These are phyloP conservation scores for Phenganax marumi DNA, from an alignment of 92 coral and sea anemone species.

Conservation along the genomic window DNA sequence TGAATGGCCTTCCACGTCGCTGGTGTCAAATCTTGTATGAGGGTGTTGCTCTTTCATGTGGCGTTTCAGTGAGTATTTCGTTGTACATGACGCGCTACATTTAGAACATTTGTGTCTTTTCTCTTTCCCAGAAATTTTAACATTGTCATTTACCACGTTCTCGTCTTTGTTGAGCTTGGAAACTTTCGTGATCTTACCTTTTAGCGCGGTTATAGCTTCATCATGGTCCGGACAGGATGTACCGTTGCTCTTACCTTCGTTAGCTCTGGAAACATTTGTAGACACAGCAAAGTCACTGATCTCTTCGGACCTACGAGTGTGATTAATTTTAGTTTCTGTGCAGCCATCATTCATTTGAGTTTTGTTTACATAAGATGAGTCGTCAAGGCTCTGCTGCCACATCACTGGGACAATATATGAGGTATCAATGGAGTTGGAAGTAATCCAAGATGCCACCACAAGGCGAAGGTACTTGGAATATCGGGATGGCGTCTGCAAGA, in stretches of 20 bases:
- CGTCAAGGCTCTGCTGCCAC: neutral
- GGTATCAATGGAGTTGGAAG: constrained; percentile 1
- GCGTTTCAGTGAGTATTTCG: constrained; percentile 27
- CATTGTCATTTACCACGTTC: neutral
- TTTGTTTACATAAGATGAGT: neutral
- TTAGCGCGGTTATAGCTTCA: too few relatives aligned
- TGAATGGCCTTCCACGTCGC: constrained; percentile 29
- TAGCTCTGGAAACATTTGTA: neutral
- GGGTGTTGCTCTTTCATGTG: constrained; percentile 16
- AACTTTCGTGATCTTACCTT: too few relatives aligned
- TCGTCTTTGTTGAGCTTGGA: neutral
- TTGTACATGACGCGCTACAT: constrained; percentile 27
- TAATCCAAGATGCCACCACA: constrained; percentile 15
- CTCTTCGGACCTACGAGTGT: neutral
- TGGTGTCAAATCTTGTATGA: neutral
- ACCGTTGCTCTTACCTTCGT: neutral
- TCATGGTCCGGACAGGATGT: neutral
- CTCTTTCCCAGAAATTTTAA: constrained; percentile 7
- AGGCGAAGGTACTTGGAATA: constrained; percentile 37
- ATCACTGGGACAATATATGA: constrained; percentile 8
- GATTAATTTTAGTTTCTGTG: neutral
- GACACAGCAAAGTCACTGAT: neutral
- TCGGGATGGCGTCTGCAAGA: constrained; percentile 22
- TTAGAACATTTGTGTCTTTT: constrained; percentile 31
- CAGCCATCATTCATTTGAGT: neutral